phyloP scores from a whole-genome alignment of 2,113 vertebrate species.

The Chaenocephalus aceratus region DNA sequence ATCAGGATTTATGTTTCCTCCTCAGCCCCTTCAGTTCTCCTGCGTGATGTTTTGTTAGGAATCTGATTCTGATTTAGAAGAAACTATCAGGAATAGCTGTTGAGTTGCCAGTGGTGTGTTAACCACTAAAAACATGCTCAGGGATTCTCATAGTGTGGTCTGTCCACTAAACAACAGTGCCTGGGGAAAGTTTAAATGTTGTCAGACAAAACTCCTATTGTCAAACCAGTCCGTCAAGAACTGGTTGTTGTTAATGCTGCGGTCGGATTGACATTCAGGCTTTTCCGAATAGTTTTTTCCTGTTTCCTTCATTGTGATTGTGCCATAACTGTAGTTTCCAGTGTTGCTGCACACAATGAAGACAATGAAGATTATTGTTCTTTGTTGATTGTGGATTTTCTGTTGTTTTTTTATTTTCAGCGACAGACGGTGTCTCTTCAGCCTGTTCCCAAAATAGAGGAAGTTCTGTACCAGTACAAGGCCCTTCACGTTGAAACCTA shows the following conservation, averaged over 20 bases:
- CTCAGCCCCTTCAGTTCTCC: background rate
- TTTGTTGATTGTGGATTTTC: slow-evolving; percentile 5
- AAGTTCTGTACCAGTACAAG: slow-evolving; percentile 90
- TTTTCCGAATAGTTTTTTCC: slow-evolving; percentile 16
- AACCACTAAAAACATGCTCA: slow-evolving; percentile 29
- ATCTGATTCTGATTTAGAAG: no score
- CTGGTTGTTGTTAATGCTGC: slow-evolving; percentile 25
- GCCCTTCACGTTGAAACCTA: slow-evolving; percentile 88
- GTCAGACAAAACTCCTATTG: slow-evolving; percentile 35
- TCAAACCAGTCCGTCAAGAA: slow-evolving; percentile 68
- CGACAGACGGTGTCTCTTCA: slow-evolving; percentile 91
- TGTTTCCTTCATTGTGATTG: slow-evolving; percentile 31
- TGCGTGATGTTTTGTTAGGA: background rate
- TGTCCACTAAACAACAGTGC: slow-evolving; percentile 18
- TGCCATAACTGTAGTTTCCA: slow-evolving; percentile 20
- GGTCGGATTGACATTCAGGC: slow-evolving; percentile 54
- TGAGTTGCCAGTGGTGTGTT: slow-evolving; percentile 10
- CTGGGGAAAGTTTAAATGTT: slow-evolving; percentile 40
- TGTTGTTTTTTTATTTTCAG: slow-evolving; percentile 73
- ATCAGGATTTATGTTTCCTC: slow-evolving; percentile 9
- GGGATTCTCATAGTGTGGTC: slow-evolving; percentile 39
- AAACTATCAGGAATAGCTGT: slow-evolving; percentile 2
- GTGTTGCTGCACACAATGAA: slow-evolving; percentile 24
- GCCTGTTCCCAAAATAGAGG: slow-evolving; percentile 88
- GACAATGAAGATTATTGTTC: slow-evolving; percentile 50